These are phyloP conservation scores for Aegithalos caudatus DNA, from an alignment of 2,113 vertebrate species.

Conservation along the genomic window DNA sequence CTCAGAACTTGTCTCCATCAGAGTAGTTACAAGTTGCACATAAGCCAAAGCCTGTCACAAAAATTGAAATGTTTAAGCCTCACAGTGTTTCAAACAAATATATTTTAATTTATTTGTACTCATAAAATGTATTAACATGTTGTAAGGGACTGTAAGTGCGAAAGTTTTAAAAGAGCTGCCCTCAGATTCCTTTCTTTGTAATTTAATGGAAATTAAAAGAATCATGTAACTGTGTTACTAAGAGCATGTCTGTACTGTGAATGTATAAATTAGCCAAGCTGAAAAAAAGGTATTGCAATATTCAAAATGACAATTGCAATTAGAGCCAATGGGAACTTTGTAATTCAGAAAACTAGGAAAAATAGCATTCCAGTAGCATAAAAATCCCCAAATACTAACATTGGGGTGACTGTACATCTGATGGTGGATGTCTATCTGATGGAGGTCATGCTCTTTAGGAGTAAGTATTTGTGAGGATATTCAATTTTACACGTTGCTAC, in stretches of 20 bases:
- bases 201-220: neutral
- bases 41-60: neutral
- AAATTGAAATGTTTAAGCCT: neutral
- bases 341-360: neutral
- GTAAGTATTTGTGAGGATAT: neutral
- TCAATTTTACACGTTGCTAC: neutral
- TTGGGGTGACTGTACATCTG: neutral
- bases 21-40: neutral
- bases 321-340: neutral
- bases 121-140: neutral
- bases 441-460: neutral
- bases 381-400: neutral
- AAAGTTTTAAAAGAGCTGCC: neutral
- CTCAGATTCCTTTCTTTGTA: neutral
- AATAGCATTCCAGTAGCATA: neutral
- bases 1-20: neutral
- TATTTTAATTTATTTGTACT: neutral
- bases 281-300: neutral
- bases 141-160: neutral
- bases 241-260: neutral
- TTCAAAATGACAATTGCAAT: neutral
- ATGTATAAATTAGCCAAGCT: neutral
- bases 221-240: neutral
- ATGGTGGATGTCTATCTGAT: neutral
- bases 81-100: neutral